Conservation (phyloP, 2,113 vertebrate genomes). For the Zapus hudsonius region DNA sequence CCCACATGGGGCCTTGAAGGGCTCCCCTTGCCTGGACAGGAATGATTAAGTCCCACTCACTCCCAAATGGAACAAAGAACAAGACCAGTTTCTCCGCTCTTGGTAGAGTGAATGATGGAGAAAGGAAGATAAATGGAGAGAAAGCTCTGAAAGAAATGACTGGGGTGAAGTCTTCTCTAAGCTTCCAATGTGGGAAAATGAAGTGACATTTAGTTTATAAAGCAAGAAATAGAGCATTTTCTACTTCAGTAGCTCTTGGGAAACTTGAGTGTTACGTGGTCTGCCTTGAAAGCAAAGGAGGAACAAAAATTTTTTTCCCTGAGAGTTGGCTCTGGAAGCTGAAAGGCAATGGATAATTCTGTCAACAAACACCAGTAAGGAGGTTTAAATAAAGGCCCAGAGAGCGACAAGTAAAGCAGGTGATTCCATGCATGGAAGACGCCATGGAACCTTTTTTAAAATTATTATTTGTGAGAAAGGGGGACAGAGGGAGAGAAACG, state of each 20-base stretch:
- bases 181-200: neutral
- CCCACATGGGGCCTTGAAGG: neutral
- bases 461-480: too few species aligned
- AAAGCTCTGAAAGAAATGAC: neutral
- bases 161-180: neutral
- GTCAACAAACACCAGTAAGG: neutral
- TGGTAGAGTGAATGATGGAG: accelerated
- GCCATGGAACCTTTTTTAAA: neutral
- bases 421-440: too few species aligned
- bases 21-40: too few species aligned
- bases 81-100: neutral
- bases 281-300: neutral
- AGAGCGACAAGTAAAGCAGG: neutral
- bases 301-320: neutral
- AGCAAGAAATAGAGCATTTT: neutral
- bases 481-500: too few species aligned
- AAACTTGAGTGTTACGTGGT: neutral
- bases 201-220: conserved; percentile 15
- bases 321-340: too few species aligned
- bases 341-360: neutral
- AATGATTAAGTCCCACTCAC: neutral
- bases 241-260: neutral
- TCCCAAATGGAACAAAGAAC: too few species aligned
- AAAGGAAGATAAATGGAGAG: neutral
- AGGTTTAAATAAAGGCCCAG: neutral